Evolutionary conservation across 2,888 invertebrate species (phyloP), one percentile per base, ranked within the genome.

Genomic region (Drosophila kanekoi): DNA sequence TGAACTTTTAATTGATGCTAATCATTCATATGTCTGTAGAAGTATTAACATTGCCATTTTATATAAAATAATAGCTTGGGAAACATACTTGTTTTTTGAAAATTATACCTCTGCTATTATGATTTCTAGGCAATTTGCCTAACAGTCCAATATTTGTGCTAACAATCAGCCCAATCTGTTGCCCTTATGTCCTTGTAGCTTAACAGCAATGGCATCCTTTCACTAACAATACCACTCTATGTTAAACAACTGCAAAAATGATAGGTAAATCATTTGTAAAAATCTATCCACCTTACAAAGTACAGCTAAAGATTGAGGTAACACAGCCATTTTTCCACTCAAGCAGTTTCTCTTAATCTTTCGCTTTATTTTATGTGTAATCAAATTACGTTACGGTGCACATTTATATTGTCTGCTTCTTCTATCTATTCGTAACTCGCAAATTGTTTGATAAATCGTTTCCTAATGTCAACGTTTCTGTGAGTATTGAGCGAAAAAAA

Each of bases 371-470:
- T 45, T 14, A n/a, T 41, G 14, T 33, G 49, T 44, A 72, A 72
- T 72, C 40, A 66, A 41, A 52, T 28, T 41, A 40, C 54, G 11
- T 52, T 57, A 41, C 47, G 43, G 20, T 43, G 41, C 44, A 57
- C 47, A 61, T 59, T 51, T 8, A 52, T 53, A 54, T 51, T 57
- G 9, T 33, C 28, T 54, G 28, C 45, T 58, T 58, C 43, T 45
- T 44, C 41, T 10, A 43, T 8, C 16, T 18, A 40, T 48, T 41
- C 56, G 16, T 20, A 40, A 28, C 37, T 45, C 48, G 52, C 41
- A 38, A 13, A 47, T 35, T 49, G 32, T 62, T 74, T 81, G 76
- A 81, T 71, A 61, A 69, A 81, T 79, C 54, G 70, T 56, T 80
- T 78, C 47, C 18, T 64, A 63, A 62, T 76, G 81, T 75, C 61